These are phyloP conservation scores for Halichoeres trimaculatus DNA, from an alignment of 2,113 vertebrate genomes.

Conservation along the genomic window DNA sequence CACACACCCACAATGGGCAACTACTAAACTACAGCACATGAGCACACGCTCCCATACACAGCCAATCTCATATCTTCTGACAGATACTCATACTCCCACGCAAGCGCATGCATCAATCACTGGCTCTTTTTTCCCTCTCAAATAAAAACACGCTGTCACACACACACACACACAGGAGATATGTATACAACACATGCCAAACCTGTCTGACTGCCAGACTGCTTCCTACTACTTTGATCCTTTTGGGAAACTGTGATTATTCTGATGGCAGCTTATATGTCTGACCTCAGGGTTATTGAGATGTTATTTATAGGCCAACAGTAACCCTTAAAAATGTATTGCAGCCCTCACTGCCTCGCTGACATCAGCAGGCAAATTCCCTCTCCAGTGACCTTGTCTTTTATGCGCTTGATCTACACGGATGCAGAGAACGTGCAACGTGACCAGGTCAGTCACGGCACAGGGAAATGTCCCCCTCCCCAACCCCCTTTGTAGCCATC, in stretches of 20 bases:
- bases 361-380: constrained; percentile 54
- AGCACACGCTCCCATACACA: constrained; percentile 9
- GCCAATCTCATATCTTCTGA: constrained; percentile 53
- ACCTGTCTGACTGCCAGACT: constrained; percentile 49
- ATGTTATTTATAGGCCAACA: constrained; percentile 50
- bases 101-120: constrained; percentile 70
- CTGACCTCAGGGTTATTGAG: constrained; percentile 41
- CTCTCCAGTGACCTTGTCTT: constrained; percentile 62
- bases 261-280: constrained; percentile 46
- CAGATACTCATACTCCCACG: constrained; percentile 59
- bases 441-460: constrained; percentile 45
- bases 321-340: constrained; percentile 39
- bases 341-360: constrained; percentile 38
- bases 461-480: background rate
- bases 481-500: constrained; percentile 27
- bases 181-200: constrained; percentile 22
- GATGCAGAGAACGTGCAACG: constrained; percentile 15
- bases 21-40: constrained; percentile 23
- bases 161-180: constrained; percentile 29
- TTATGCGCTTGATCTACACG: constrained; percentile 21
- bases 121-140: constrained; percentile 23
- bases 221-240: constrained; percentile 50
- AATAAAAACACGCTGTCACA: constrained; percentile 41
- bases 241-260: constrained; percentile 61
- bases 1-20: constrained; percentile 28